Base-by-base conservation (phyloP, 92 coral and sea anemone species). In the Phenganax stokvisi region DNA sequence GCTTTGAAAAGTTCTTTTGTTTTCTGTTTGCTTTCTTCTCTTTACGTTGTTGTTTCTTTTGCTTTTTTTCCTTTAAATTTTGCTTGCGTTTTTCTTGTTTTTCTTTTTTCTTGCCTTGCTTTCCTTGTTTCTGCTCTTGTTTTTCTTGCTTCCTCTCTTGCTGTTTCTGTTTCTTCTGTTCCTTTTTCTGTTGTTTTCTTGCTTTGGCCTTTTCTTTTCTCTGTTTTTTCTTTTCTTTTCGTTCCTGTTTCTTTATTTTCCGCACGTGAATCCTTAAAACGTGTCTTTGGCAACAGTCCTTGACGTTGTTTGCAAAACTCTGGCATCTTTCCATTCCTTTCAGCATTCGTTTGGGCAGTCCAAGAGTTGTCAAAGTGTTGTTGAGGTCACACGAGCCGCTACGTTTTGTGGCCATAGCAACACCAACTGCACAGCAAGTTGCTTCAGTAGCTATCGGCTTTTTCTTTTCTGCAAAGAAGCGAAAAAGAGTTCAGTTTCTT, bases 11-110 rank as follows among this genome's bases (percentile, higher is more conserved):
- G 9, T 6, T n/a, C 60, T 76, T 31, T 76, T 76, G 55, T 10
- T 76, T 76, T 29, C 56, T 76, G 56, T 57, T 76, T 56, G 58
- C 65, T 57, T 76, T 76, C 70, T 54, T 76, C n/a, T 37, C 27
- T 59, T 76, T 57, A 6, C 63, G 37, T 7, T 56, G n/a, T 53
- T 12, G 16, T 13, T 73, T 52, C 20, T 73, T 73, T 30, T 73
- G 58, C 8, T 53, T 73, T 25, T 13, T 15, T 56, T 51, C 61
- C 12, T 69, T 29, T 16, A 51, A 9, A 37, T 25, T 73, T 56
- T 73, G 30, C n/a, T 73, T 73, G 10, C 61, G 59, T 56, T 73
- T 52, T 6, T 53, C 28, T 73, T 73, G 51, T 12, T 54, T 75
- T 16, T 9, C 63, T 10, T 17, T 51, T 29, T 27, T 30, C 12